Evolutionary conservation across 2,888 invertebrate species (phyloP).

Genomic region (Phrixothrix hirtus): DNA sequence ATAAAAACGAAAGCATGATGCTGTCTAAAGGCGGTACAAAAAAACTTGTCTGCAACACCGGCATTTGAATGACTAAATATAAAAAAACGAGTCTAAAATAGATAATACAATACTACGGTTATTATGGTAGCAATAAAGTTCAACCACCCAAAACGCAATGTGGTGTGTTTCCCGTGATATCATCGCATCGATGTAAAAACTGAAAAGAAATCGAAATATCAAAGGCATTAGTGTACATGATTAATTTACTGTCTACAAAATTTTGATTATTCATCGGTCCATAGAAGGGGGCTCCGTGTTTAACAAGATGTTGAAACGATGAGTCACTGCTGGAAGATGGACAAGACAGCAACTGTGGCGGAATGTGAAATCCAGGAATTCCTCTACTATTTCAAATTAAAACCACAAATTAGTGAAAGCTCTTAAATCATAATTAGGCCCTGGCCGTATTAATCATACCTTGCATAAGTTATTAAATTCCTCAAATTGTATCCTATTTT

Average conservation of each 20-base stretch:
- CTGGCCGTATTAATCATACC: neutral
- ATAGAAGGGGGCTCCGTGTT: too few relatives aligned
- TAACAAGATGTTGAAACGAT: neutral
- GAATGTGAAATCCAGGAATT: constrained; percentile 13
- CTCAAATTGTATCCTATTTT: too few relatives aligned
- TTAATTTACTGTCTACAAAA: too few relatives aligned
- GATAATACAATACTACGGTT: too few relatives aligned
- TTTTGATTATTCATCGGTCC: too few relatives aligned
- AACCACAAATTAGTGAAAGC: constrained; percentile 4
- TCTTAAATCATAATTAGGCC: constrained; percentile 6
- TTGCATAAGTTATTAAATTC: too few relatives aligned
- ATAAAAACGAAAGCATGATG: too few relatives aligned
- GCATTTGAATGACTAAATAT: too few relatives aligned
- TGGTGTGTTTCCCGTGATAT: constrained; percentile 22
- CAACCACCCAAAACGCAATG: constrained; percentile 24
- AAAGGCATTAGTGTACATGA: neutral
- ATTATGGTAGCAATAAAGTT: constrained; percentile 7
- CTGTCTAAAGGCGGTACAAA: too few relatives aligned
- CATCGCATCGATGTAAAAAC: constrained; percentile 12
- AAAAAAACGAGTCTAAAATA: too few relatives aligned
- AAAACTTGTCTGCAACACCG: too few relatives aligned
- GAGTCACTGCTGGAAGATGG: neutral
- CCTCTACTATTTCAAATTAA: constrained; percentile 6
- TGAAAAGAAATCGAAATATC: constrained; percentile 3
- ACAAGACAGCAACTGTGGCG: neutral